Percentiles rank a stretch among this genome's conserved stretches.
Evolutionary conservation across 1,140 invertebrate species (phyloP).

Genomic region (Rhizoglyphus robini): DNA sequence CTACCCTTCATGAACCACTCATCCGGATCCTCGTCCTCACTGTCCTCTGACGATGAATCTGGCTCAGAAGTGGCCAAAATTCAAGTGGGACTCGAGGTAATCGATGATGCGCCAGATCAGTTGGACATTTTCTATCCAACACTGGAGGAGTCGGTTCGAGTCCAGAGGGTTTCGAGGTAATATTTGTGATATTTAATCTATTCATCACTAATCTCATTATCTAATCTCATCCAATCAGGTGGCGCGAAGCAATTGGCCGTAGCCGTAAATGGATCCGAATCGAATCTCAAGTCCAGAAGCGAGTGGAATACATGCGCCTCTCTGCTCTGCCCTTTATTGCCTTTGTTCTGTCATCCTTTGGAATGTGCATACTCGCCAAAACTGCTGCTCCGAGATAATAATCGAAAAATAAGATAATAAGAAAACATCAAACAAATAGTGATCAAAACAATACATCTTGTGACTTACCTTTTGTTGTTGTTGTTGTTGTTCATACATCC

Average conservation of each 20-base stretch:
- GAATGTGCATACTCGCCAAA: slow-evolving; percentile 5
- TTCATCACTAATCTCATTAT: too few relatives aligned
- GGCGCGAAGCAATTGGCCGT: slow-evolving; percentile 16
- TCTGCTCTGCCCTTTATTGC: slow-evolving; percentile 18
- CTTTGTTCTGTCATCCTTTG: slow-evolving; percentile 19
- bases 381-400: neutral
- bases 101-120: neutral
- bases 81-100: neutral
- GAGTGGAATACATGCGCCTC: slow-evolving; percentile 16
- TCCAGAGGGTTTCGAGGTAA: neutral
- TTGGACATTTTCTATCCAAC: slow-evolving; percentile 9
- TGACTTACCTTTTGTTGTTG: too few relatives aligned
- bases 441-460: too few relatives aligned
- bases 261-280: slow-evolving; percentile 17
- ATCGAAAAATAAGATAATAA: neutral
- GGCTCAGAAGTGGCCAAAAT: neutral
- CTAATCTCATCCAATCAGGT: too few relatives aligned
- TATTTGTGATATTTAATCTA: too few relatives aligned
- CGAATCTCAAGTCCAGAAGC: slow-evolving; percentile 3
- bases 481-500: too few relatives aligned
- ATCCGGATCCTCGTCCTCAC: neutral
- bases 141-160: neutral
- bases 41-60: neutral
- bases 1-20: neutral
- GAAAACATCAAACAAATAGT: neutral